Evolutionary conservation across 2,888 invertebrate genomes (phyloP), one percentile per base, ranked within the genome.

Genomic region (Perizoma flavofasciatum): DNA sequence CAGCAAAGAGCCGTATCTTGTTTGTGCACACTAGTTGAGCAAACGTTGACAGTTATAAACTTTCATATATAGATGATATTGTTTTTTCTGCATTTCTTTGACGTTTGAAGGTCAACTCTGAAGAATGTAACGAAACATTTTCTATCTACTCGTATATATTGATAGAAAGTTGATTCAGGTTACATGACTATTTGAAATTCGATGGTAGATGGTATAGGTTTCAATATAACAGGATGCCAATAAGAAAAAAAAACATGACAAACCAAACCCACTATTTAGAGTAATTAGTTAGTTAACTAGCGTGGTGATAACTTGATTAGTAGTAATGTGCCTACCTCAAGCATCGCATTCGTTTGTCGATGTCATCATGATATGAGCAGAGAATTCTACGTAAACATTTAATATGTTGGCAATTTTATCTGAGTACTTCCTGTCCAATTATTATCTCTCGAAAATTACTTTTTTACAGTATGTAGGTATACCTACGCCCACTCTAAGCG

Each of bases 1-100:
- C 59, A 49, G n/a, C n/a, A n/a, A n/a, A n/a, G 45, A 63, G 7
- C 49, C 48, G 55, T 74, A 74, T 77, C 74, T 62, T 63, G 66
- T 74, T 67, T 72, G 66, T 65, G 65, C 72, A 66, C 37, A 44
- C 35, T 46, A 22, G 37, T 37, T 51, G 51, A 32, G 51, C 39
- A 44, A 45, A 59, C 46, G 8, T 55, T 52, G 51, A 54, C 57
- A 58, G 34, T 43, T 33, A 33, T 47, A 51, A 46, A 41, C 45
- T 45, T 53, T 61, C 52, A 37, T n/a, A 11, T 41, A 45, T 10
- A 50, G 54, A 50, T 50, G 53, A 57, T 50, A 61, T 44, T 6
- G 49, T 45, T 11, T 52, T 48, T 45, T 46, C 9, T 60, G 35
- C 53, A 34, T 10, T 54, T 48, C 4, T 48, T n/a, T n/a, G n/a